Percentiles rank a stretch among this genome's conserved stretches.
Conservation (phyloP, 2,888 invertebrate species). For the Drosophila peninsularis region DNA sequence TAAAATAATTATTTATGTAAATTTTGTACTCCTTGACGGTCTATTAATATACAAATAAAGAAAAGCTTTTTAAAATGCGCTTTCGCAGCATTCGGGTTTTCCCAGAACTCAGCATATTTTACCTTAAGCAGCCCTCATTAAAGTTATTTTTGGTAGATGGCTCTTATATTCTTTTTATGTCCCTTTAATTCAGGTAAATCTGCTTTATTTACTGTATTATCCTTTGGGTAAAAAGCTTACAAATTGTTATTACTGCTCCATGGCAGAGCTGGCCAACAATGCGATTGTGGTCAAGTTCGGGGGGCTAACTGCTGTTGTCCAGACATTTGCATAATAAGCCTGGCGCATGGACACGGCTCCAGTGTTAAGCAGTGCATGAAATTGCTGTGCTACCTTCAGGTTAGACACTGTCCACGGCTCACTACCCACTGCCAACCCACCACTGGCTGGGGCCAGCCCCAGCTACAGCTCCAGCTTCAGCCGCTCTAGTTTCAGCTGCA, state of each 20-base stretch:
- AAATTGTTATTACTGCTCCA: constrained; percentile 55
- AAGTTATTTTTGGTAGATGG: not conserved
- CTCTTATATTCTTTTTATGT: not conserved
- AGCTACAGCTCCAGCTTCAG: not conserved
- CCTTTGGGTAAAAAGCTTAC: constrained; percentile 31
- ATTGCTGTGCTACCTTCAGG: constrained; percentile 68
- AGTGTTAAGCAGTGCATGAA: constrained; percentile 73
- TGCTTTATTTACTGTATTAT: constrained; percentile 37
- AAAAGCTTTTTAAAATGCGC: not conserved
- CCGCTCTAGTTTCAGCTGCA: constrained; percentile 6
- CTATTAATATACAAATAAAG: too few relatives aligned
- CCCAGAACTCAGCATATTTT: not conserved
- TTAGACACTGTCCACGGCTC: constrained; percentile 42
- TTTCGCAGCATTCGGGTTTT: not conserved
- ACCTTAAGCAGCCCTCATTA: not conserved
- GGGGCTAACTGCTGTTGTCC: constrained; percentile 28
- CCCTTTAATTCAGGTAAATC: constrained; percentile 26
- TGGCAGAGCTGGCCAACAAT: constrained; percentile 27
- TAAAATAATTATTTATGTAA: too few relatives aligned
- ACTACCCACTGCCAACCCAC: constrained; percentile 4
- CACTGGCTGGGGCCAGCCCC: constrained; percentile 2
- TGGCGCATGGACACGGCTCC: constrained; percentile 58
- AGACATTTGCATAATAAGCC: constrained; percentile 77
- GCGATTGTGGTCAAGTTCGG: constrained; percentile 66
- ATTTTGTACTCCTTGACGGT: too few relatives aligned